A percentile compares a stretch with the other conserved stretches of the same genome.
These are phyloP conservation scores for Sphenodon punctatus DNA, from an alignment of 2,797 vertebrate species.

Conservation along the genomic window DNA sequence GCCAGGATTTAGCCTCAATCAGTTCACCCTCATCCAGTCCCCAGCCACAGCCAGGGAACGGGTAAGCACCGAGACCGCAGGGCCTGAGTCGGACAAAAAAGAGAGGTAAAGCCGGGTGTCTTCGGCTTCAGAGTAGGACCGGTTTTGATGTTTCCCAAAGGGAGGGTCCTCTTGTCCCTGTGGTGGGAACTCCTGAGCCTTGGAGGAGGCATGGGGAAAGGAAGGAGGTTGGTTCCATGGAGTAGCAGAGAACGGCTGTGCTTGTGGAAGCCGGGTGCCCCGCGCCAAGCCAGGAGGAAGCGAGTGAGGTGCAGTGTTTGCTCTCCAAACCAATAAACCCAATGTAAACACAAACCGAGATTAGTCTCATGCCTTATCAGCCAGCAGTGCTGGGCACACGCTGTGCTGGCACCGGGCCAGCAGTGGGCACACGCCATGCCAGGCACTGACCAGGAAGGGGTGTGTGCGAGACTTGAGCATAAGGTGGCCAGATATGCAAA, in stretches of 20 bases:
- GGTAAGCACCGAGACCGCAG: no score
- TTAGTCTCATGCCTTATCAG: background rate
- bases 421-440: no score
- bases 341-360: background rate
- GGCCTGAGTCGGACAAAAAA: no score
- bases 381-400: background rate
- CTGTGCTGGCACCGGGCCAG: background rate
- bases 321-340: background rate
- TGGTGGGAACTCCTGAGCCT: no score
- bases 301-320: background rate
- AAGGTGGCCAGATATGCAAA: no score
- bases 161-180: background rate
- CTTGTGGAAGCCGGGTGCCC: background rate
- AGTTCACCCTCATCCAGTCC: background rate
- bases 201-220: no score
- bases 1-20: no score
- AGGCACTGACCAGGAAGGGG: no score
- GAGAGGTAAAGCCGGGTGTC: no score
- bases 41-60: no score
- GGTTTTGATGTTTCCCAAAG: background rate
- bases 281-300: background rate
- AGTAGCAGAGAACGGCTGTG: background rate
- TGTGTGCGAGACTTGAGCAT: no score
- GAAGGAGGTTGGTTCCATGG: no score
- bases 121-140: background rate